Percentiles rank a stretch among this genome's conserved stretches.
These are phyloP conservation scores for Boloria selene DNA, from an alignment of 2,888 invertebrate genomes.

Conservation along the genomic window DNA sequence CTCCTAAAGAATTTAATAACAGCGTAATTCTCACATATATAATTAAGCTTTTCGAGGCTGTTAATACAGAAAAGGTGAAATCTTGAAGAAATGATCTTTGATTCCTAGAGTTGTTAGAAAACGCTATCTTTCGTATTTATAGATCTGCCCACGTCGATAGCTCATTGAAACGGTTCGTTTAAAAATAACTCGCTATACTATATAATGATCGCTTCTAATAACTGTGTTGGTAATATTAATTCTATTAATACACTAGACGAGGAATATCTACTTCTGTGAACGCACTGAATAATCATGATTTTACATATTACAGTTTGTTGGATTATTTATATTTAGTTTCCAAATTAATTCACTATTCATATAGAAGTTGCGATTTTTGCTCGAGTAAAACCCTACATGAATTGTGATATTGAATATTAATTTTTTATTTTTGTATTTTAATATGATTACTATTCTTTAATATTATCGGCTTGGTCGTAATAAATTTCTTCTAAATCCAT, in stretches of 20 bases:
- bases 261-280: constrained; percentile 9
- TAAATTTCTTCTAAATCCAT: too few relatives aligned
- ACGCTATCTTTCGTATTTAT: constrained; percentile 36
- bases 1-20: constrained; percentile 27
- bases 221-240: constrained; percentile 12
- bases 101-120: constrained; percentile 29
- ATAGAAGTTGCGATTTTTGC: too few relatives aligned
- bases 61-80: background rate
- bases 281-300: background rate
- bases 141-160: constrained; percentile 30
- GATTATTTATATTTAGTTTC: background rate
- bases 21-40: constrained; percentile 52
- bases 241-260: constrained; percentile 6
- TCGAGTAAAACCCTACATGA: too few relatives aligned
- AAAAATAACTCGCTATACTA: constrained; percentile 28
- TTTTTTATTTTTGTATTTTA: too few relatives aligned
- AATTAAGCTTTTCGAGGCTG: constrained; percentile 39
- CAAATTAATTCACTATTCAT: too few relatives aligned
- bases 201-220: constrained; percentile 27
- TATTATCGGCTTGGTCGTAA: too few relatives aligned
- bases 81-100: background rate
- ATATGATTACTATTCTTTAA: too few relatives aligned
- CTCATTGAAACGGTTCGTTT: constrained; percentile 30
- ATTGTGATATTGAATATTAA: too few relatives aligned
- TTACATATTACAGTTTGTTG: background rate